Conservation (phyloP, 2,113 vertebrate genomes). For the Empidonax alnorum region DNA sequence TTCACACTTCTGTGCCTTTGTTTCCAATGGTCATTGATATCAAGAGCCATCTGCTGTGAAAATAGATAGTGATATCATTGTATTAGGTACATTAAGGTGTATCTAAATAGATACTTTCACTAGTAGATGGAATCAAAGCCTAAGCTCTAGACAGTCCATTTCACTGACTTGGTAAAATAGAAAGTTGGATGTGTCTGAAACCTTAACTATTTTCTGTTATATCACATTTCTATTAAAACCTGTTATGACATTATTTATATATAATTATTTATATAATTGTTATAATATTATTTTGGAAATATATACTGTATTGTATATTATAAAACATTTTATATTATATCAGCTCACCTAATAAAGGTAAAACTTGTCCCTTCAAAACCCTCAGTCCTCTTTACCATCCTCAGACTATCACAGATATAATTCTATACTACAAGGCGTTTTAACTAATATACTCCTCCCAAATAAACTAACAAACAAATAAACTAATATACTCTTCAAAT, state of each 20-base stretch:
- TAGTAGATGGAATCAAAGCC: neutral
- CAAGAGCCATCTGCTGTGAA: conserved; percentile 37
- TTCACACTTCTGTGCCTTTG: conserved; percentile 31
- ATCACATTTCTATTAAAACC: neutral
- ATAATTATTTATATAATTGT: neutral
- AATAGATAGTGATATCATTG: neutral
- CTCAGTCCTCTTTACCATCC: neutral
- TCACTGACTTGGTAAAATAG: neutral
- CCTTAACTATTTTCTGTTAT: neutral
- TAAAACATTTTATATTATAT: neutral
- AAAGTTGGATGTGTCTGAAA: neutral
- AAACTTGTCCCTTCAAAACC: neutral
- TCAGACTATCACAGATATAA: neutral
- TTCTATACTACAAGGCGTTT: neutral
- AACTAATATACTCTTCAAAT: neutral
- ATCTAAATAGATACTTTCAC: neutral
- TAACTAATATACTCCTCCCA: neutral
- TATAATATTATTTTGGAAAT: neutral
- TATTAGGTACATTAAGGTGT: neutral
- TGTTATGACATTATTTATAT: neutral
- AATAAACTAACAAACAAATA: neutral
- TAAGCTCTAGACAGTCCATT: neutral
- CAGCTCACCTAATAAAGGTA: neutral
- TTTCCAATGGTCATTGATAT: conserved; percentile 25
- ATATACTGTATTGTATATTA: neutral